phyloP scores from a whole-genome alignment of 2,113 vertebrate genomes.

The Bubo scandiacus region DNA sequence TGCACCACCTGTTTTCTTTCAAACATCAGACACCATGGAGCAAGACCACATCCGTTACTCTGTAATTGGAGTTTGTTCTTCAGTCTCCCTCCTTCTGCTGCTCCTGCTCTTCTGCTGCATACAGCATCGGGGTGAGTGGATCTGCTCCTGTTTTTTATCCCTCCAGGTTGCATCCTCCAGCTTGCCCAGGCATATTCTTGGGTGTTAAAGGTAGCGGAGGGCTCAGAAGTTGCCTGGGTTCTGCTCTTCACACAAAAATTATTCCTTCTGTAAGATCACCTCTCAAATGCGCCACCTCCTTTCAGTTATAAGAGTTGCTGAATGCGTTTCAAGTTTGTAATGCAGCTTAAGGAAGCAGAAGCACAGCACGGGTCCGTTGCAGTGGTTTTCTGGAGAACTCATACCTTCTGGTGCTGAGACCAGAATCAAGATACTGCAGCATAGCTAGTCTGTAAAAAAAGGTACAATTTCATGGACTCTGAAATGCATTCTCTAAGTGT shows the following conservation, averaged over 20 bases:
- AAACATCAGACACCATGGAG: accelerated
- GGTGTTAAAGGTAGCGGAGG: neutral
- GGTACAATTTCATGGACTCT: neutral
- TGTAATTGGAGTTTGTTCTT: neutral
- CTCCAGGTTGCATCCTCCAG: neutral
- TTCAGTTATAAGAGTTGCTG: neutral
- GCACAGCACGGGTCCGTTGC: neutral
- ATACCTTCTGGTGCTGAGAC: neutral
- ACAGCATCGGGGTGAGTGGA: neutral
- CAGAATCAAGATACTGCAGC: neutral
- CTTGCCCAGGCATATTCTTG: accelerated
- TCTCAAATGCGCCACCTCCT: neutral
- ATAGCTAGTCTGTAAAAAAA: neutral
- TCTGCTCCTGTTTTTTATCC: neutral
- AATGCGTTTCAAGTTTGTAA: accelerated
- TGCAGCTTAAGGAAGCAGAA: neutral
- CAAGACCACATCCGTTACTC: accelerated
- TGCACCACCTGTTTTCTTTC: neutral
- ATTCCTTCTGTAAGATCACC: neutral
- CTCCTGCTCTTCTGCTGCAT: neutral
- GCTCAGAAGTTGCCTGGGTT: neutral
- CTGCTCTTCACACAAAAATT: neutral
- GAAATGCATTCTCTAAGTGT: too few species aligned
- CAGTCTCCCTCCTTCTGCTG: neutral
- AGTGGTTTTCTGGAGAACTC: neutral